A percentile compares a stretch with the other conserved stretches of the same genome.
These are phyloP conservation scores for Drosophila chauvacae DNA, from an alignment of 1,140 invertebrate species.

Conservation along the genomic window DNA sequence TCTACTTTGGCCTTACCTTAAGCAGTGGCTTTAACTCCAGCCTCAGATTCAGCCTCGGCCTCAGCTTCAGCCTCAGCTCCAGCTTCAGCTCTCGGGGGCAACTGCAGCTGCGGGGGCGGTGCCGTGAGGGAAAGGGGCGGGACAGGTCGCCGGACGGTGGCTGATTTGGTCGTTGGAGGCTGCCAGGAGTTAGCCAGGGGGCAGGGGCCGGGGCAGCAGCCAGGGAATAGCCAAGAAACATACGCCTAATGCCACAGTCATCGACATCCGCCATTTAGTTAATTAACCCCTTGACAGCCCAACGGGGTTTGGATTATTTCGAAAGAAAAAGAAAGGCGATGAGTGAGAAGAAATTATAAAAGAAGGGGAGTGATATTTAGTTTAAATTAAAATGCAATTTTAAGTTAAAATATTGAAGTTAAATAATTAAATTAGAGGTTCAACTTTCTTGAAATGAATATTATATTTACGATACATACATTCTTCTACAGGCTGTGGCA, in stretches of 20 bases:
- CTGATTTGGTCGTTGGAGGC: conserved; percentile 21
- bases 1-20: conserved; percentile 16
- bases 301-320: neutral
- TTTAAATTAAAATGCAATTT: neutral
- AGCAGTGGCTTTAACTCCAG: conserved; percentile 21
- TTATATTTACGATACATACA: neutral
- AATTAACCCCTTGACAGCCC: conserved; percentile 51
- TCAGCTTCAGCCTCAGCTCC: neutral
- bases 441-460: no score
- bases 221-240: conserved; percentile 65
- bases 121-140: conserved; percentile 27
- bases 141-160: conserved; percentile 28
- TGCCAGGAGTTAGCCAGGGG: conserved; percentile 18
- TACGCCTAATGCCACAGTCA: conserved; percentile 80
- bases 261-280: conserved; percentile 79
- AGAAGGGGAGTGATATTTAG: neutral
- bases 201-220: conserved; percentile 15
- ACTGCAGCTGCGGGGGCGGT: conserved; percentile 62
- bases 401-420: no score
- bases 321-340: neutral
- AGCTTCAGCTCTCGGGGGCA: conserved; percentile 2
- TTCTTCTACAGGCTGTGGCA: neutral
- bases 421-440: neutral
- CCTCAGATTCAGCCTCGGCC: neutral
- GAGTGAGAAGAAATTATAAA: neutral